phyloP scores from a whole-genome alignment of 2,113 vertebrate genomes.

The Ptilonorhynchus violaceus region DNA sequence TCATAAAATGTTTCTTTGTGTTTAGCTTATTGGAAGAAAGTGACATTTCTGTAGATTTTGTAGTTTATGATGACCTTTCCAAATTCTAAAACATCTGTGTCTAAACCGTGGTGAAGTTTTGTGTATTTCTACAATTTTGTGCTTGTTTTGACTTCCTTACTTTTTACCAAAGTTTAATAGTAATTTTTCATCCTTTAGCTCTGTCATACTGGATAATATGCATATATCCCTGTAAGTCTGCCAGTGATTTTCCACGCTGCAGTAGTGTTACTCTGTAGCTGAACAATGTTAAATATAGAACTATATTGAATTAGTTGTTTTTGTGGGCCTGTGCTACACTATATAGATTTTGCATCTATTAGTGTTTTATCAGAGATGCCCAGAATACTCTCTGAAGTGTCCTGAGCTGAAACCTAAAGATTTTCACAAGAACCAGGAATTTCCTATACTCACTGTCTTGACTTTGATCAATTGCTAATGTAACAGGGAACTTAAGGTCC shows the following conservation, averaged over 20 bases:
- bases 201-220: slow-evolving; percentile 12
- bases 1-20: not conserved
- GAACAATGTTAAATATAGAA: slow-evolving; percentile 26
- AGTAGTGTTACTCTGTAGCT: slow-evolving; percentile 1
- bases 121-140: not conserved
- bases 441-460: not conserved
- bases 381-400: not conserved
- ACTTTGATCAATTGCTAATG: slow-evolving; percentile 10
- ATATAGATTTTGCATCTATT: not conserved
- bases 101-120: not conserved
- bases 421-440: not conserved
- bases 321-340: not conserved
- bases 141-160: not conserved
- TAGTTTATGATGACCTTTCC: slow-evolving; percentile 23
- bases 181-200: slow-evolving; percentile 36
- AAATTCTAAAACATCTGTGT: slow-evolving; percentile 16
- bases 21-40: not conserved
- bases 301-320: not conserved
- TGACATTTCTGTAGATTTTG: slow-evolving; percentile 4
- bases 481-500: not conserved
- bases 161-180: not conserved
- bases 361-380: not conserved
- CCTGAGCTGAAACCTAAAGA: not conserved
- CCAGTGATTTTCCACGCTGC: slow-evolving; percentile 32
- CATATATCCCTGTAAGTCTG: slow-evolving; percentile 34